phyloP scores from a whole-genome alignment of 2,113 vertebrate genomes.

The Spea bombifrons region DNA sequence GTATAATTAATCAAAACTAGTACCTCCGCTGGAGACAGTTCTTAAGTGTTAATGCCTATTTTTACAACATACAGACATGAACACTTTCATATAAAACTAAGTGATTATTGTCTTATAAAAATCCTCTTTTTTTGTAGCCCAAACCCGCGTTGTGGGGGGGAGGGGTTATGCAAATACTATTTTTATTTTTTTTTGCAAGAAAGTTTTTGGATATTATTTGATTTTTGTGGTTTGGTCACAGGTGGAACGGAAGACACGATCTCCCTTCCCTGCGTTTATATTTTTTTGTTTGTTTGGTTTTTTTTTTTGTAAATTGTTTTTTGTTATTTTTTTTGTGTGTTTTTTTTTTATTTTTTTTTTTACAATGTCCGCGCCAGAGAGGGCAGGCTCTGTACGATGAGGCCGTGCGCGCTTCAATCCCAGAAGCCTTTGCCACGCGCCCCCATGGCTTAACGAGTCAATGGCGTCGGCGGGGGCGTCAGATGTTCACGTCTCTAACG shows the following conservation, averaged over 20 bases:
- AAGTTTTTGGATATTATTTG: conserved; percentile 55
- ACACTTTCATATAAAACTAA: conserved; percentile 77
- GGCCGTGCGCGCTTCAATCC: conserved; percentile 8
- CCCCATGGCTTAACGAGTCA: conserved; percentile 38
- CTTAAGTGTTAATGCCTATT: conserved; percentile 69
- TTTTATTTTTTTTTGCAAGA: conserved; percentile 60
- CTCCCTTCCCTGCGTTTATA: conserved; percentile 45
- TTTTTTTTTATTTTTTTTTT: too few species aligned
- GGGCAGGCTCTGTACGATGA: not conserved
- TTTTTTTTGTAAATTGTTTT: too few species aligned
- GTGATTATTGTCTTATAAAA: conserved; percentile 70
- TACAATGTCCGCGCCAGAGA: too few species aligned
- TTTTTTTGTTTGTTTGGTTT: too few species aligned
- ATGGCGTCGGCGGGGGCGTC: conserved; percentile 55
- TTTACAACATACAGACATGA: conserved; percentile 71
- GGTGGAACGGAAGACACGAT: not conserved
- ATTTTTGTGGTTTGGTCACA: conserved; percentile 56
- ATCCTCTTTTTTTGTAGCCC: conserved; percentile 65
- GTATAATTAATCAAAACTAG: conserved; percentile 66
- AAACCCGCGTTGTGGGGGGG: conserved; percentile 47
- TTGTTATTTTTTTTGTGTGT: too few species aligned
- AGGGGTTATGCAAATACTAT: conserved; percentile 67
- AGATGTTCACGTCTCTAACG: conserved; percentile 94
- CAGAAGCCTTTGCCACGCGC: conserved; percentile 52
- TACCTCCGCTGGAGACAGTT: conserved; percentile 66